Percentiles rank a stretch among this genome's conserved stretches.
Conservation (phyloP, 2,113 vertebrate species). For the Mystacornis crossleyi region DNA sequence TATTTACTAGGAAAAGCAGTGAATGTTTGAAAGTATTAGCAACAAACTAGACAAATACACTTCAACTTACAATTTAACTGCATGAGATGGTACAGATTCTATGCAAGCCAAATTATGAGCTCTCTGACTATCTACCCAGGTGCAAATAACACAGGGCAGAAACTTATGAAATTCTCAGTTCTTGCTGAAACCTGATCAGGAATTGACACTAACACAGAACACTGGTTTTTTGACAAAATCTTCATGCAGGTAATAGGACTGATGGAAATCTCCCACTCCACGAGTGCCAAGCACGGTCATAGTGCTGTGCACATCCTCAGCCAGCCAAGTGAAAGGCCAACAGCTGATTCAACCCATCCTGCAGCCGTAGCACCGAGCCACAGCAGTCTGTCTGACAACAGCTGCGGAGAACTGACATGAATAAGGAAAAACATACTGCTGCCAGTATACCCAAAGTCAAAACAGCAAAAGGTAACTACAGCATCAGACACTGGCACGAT, state of each 20-base stretch:
- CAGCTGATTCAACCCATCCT: not conserved
- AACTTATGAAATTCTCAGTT: not conserved
- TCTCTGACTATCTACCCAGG: not conserved
- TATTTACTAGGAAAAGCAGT: not conserved
- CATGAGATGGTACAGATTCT: not conserved
- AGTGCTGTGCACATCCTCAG: not conserved
- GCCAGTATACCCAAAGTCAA: not conserved
- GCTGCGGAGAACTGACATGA: not conserved
- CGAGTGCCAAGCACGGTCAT: accelerated
- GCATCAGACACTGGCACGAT: not conserved
- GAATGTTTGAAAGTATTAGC: not conserved
- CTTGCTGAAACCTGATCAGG: not conserved
- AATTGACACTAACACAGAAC: not conserved
- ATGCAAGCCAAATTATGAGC: not conserved
- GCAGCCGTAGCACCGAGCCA: not conserved
- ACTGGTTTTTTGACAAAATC: not conserved
- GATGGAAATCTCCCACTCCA: not conserved
- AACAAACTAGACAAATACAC: not conserved
- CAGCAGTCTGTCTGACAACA: not conserved
- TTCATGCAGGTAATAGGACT: not conserved
- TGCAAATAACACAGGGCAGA: not conserved
- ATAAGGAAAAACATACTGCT: not conserved
- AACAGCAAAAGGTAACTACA: not conserved
- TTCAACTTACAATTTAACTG: not conserved
- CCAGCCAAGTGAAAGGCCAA: not conserved